phyloP scores from a whole-genome alignment of 2,888 invertebrate species.

The Chymomyza procnemis region DNA sequence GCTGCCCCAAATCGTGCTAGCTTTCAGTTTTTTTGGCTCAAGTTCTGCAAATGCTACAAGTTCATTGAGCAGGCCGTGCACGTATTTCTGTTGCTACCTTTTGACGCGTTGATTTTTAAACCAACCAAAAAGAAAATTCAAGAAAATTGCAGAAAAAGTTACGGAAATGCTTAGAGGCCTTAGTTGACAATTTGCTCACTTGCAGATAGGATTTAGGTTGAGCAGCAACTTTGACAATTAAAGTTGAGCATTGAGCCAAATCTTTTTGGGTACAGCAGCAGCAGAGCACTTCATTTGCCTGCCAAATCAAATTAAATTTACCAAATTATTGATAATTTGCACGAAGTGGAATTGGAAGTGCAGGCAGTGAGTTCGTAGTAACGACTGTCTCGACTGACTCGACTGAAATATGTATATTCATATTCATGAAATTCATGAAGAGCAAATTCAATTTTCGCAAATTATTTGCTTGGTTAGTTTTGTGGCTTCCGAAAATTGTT shows the following conservation, averaged over 20 bases:
- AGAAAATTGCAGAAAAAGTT: constrained; percentile 2
- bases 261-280: constrained; percentile 48
- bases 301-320: constrained; percentile 64
- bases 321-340: constrained; percentile 54
- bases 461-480: constrained; percentile 73
- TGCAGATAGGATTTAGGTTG: constrained; percentile 64
- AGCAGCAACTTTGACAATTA: constrained; percentile 55
- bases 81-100: constrained; percentile 28
- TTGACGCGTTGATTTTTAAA: neutral
- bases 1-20: constrained; percentile 20
- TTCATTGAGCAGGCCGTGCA: constrained; percentile 51
- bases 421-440: constrained; percentile 55
- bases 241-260: constrained; percentile 21
- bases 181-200: constrained; percentile 54
- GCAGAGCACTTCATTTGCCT: constrained; percentile 12
- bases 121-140: neutral
- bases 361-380: neutral
- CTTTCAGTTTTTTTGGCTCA: constrained; percentile 58
- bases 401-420: constrained; percentile 45
- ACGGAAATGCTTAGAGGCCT: neutral
- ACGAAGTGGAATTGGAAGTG: neutral
- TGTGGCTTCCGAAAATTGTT: constrained; percentile 70
- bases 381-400: neutral
- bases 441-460: constrained; percentile 61
- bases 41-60: neutral